These are phyloP conservation scores for Cerastis leucographa DNA, from an alignment of 2,888 invertebrate genomes.

Conservation along the genomic window DNA sequence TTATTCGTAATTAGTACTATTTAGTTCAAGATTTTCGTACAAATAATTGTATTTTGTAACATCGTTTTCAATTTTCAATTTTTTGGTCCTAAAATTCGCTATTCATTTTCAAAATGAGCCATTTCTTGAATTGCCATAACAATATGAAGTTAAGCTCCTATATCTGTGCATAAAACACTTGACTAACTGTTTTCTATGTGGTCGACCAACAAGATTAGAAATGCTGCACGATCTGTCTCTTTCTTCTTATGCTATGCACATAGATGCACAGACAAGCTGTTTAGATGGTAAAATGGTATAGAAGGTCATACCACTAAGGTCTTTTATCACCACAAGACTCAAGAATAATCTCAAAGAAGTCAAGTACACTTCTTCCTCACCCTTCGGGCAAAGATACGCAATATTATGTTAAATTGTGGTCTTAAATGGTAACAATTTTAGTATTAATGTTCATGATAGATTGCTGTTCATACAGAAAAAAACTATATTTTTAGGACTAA, in stretches of 20 bases:
- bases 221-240: conserved; percentile 82
- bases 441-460: neutral
- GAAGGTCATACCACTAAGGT: no score
- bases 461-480: conserved; percentile 30
- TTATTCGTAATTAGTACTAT: neutral
- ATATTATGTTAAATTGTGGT: neutral
- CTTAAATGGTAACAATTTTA: neutral
- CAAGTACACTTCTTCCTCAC: neutral
- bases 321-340: neutral
- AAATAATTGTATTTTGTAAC: neutral
- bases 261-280: conserved; percentile 74
- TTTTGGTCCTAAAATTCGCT: neutral
- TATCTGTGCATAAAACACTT: conserved; percentile 78
- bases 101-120: no score
- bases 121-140: conserved; percentile 15
- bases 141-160: conserved; percentile 73
- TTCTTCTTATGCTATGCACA: conserved; percentile 77
- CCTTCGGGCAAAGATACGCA: neutral
- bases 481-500: neutral
- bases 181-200: conserved; percentile 82
- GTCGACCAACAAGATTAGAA: conserved; percentile 87
- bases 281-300: conserved; percentile 75
- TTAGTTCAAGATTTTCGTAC: neutral
- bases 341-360: neutral
- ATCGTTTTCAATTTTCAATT: neutral